Evolutionary conservation across 2,888 invertebrate genomes (phyloP), one percentile per base, ranked within the genome.

Genomic region (Campoplex nolae): DNA sequence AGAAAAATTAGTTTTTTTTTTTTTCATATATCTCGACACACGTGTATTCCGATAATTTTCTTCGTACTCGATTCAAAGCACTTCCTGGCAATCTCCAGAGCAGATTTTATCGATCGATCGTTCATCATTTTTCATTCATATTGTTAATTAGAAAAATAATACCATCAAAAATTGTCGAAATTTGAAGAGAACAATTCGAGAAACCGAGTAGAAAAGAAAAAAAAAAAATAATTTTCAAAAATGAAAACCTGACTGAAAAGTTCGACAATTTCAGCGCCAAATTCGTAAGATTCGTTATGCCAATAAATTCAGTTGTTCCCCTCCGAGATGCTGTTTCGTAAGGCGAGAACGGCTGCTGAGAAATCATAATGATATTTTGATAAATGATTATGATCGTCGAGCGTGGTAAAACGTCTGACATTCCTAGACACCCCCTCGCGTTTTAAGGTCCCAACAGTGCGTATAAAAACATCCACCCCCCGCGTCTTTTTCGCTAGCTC

Each of bases 1-100:
- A 81, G 81, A 81, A 81, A 81, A 74, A 67, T 74, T 38, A n/a
- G 54, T 81, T 54, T 38, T 51, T 28, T 42, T 42, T 81, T 54
- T 38, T 51, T 28, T 42, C 51, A 54, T 81, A 54, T 81, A 74
- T 81, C 51, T 23, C 78, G 35, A 56, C 23, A 45, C 58, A 83
- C 23, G 23, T 23, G n/a, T 70, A 83, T 75, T 28, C 16, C 23
- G 58, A 68, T 45, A 28, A 48, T 28, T 35, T 48, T 54, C 16
- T 32, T 23, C 18, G 13, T 42, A 8, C 23, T 62, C 58, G 28
- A 45, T n/a, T 8, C 45, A 70, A 13, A 18, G 6, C 23, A 16
- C 35, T n/a, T 6, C 0, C 9, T 28, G 62, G 11, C 11, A 32
- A 23, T 70, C 48, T 28, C 48, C 0, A 18, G 16, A 2, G 1